Evolutionary conservation across 1,140 invertebrate species (phyloP).

Genomic region (Nylanderia fulva): DNA sequence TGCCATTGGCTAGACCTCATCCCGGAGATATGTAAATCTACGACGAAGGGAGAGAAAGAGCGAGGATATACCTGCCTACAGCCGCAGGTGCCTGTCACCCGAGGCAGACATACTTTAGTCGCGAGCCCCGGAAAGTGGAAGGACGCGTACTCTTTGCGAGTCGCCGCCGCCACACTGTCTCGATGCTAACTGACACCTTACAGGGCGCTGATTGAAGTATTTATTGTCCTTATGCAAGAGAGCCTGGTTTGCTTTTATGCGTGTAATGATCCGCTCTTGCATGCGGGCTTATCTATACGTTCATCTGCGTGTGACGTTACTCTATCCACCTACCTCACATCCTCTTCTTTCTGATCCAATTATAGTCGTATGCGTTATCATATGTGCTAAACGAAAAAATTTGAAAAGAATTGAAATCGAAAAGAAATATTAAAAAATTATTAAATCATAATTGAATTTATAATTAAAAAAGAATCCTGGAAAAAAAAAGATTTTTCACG

Average conservation of each 20-base stretch:
- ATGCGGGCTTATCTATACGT: slow-evolving; percentile 72
- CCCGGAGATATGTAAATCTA: slow-evolving; percentile 72
- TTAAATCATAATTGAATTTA: neutral
- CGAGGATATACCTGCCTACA: slow-evolving; percentile 29
- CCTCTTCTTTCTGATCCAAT: slow-evolving; percentile 39
- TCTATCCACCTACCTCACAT: neutral
- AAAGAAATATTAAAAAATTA: neutral
- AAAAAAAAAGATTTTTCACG: neutral
- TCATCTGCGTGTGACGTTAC: slow-evolving; percentile 52
- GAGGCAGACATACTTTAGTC: slow-evolving; percentile 80
- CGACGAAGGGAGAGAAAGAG: slow-evolving; percentile 47
- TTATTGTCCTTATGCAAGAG: slow-evolving; percentile 79
- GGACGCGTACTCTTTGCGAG: slow-evolving; percentile 79
- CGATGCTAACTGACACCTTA: slow-evolving; percentile 84
- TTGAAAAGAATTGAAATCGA: neutral
- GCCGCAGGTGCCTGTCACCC: slow-evolving; percentile 84
- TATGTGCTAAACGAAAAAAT: neutral
- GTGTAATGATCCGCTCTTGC: slow-evolving; percentile 83
- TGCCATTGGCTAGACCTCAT: slow-evolving; percentile 60
- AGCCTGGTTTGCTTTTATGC: slow-evolving; percentile 67
- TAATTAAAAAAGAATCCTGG: neutral
- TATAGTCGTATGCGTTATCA: neutral
- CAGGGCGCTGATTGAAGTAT: slow-evolving; percentile 85
- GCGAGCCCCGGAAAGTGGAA: slow-evolving; percentile 76
- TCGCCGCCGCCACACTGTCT: slow-evolving; percentile 75